Evolutionary conservation across 2,797 vertebrate species (phyloP).

Genomic region (Balearica regulorum): DNA sequence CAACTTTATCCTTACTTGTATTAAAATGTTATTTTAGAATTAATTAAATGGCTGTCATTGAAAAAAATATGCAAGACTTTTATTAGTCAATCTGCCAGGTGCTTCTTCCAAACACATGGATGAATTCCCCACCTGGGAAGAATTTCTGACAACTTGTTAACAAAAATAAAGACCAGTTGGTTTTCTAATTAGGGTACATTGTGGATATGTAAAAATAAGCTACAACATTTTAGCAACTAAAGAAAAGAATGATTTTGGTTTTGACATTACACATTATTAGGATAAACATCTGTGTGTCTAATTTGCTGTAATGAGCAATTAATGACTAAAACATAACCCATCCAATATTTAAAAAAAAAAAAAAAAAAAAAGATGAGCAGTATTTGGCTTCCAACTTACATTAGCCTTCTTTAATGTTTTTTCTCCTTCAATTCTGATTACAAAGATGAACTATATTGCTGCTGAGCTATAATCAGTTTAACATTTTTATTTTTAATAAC

Average conservation of each 20-base stretch:
- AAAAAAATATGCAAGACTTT: background rate
- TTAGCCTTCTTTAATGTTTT: background rate
- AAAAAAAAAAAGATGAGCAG: background rate
- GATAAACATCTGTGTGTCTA: background rate
- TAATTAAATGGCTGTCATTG: background rate
- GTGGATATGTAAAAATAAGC: background rate
- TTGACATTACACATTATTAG: background rate
- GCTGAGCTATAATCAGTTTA: background rate
- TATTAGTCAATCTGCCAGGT: background rate
- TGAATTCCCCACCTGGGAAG: background rate
- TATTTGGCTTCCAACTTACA: background rate
- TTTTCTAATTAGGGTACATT: background rate
- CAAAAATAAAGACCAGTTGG: background rate
- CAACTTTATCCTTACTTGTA: background rate
- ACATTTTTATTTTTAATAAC: constrained; percentile 7
- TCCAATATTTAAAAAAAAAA: background rate
- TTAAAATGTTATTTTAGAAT: background rate
- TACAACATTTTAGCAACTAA: background rate
- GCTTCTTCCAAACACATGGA: background rate
- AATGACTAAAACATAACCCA: background rate
- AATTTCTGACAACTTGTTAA: background rate
- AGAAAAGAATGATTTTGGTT: background rate
- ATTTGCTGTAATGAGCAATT: background rate
- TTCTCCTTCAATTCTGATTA: background rate
- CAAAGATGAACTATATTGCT: background rate